Base-by-base conservation (phyloP, 35 echinoderm and acorn worm species). In the Acanthaster planci region DNA sequence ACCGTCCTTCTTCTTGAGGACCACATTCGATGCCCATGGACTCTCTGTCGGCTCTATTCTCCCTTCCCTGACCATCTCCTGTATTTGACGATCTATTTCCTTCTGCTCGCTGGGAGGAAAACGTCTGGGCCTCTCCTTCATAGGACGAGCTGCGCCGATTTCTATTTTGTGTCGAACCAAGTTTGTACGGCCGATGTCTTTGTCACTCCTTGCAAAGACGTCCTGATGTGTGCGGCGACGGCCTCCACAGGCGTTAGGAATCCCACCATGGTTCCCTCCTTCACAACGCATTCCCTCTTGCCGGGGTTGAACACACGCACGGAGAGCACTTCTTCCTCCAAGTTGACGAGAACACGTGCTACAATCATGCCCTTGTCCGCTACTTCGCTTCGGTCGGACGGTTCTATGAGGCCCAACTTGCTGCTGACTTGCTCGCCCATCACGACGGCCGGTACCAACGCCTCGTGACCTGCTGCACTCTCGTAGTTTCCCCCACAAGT, bases 1-100 rank as follows among this genome's bases (percentile, higher is more conserved):
- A 2, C 86, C 86, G 80, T 89, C 91, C 37, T 93, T 93, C 86
- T 93, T 89, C 8, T 21, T 78, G 2, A 89, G 31, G 9, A 93
- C 91, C 36, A 85, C 72, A 19, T 64, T 68, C 0, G 86, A 78
- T 60, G 80, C 80, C 80, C 78, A 93, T 0, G 86, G 91, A 51
- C 91, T 93, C 21, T 85, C 30, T 2, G 86, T 85, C 19, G 80
- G 79, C 35, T 87, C 39, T 50, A 93, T 93, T 1, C 47, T n/a
- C 0, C 60, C 86, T 5, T 27, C 52, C 1, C 50, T 55, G 10
- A 85, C 19, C 55, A 88, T 8, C 0, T 88, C 77, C 1, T 38
- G 4, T 0, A 88, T 53, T 80, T 88, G 86, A 7, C 52, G 6
- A 14, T 88, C 37, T 1, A 88, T 56, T 54, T 88, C 86, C 22